Conservation (phyloP, 2,888 invertebrate species). For the Oscheius onirici region DNA sequence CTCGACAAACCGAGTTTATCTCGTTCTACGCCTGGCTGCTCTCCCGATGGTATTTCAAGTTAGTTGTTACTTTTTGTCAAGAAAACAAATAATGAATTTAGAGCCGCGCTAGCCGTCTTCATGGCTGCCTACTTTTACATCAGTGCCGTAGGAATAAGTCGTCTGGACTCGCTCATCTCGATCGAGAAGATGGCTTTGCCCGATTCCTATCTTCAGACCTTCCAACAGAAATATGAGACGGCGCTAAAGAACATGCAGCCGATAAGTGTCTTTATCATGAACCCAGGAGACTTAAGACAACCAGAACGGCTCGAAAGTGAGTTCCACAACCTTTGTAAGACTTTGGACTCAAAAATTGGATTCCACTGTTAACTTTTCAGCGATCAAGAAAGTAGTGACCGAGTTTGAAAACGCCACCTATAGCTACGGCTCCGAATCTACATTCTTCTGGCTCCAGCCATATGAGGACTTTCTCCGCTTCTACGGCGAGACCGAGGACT, state of each 20-base stretch:
- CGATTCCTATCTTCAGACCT: conserved; percentile 58
- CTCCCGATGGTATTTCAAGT: conserved; percentile 16
- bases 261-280: conserved; percentile 62
- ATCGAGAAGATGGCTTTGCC: conserved; percentile 69
- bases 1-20: conserved; percentile 20
- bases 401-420: conserved; percentile 63
- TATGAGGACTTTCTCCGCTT: conserved; percentile 62
- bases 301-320: conserved; percentile 53
- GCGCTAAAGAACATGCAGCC: conserved; percentile 66
- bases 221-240: conserved; percentile 51
- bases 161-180: conserved; percentile 60
- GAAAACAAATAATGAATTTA: conserved; percentile 33
- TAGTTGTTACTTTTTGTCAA: neutral
- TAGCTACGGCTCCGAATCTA: conserved; percentile 63
- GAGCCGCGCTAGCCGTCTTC: conserved; percentile 42
- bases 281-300: conserved; percentile 63
- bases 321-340: neutral
- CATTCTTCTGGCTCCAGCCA: conserved; percentile 65
- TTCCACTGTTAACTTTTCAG: conserved; percentile 35
- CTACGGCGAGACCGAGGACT: conserved; percentile 54
- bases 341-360: no score
- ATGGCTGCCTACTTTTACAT: conserved; percentile 61
- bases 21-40: conserved; percentile 15
- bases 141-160: conserved; percentile 56
- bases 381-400: conserved; percentile 57